Evolutionary conservation across 2,113 vertebrate genomes (phyloP).

Genomic region (Podilymbus podiceps): DNA sequence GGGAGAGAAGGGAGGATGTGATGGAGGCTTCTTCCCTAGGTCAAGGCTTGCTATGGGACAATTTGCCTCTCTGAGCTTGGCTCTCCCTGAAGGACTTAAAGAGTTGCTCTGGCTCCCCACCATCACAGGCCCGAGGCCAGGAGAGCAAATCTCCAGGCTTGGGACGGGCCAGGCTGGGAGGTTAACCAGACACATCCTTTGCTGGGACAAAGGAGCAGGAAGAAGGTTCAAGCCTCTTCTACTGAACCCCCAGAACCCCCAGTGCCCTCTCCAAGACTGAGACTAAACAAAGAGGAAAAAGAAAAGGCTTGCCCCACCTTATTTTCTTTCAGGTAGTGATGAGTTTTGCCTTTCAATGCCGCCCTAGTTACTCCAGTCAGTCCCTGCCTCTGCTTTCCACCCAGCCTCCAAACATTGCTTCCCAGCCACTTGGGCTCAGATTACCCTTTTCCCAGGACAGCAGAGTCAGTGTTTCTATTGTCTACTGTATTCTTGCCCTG

Average conservation of each 20-base stretch:
- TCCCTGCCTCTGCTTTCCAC: neutral
- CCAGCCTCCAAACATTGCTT: slow-evolving; percentile 1
- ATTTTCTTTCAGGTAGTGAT: neutral
- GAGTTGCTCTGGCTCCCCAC: neutral
- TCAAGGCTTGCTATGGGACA: neutral
- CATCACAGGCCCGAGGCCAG: neutral
- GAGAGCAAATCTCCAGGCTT: neutral
- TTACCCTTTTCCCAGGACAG: neutral
- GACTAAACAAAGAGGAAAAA: neutral
- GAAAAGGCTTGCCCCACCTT: neutral
- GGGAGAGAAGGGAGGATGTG: rapidly evolving
- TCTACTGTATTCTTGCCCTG: neutral
- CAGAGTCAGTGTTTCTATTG: neutral
- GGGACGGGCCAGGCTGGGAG: rapidly evolving
- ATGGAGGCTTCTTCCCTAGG: neutral
- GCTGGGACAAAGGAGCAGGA: neutral
- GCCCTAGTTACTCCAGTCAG: neutral
- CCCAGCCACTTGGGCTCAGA: neutral
- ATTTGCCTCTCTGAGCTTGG: neutral
- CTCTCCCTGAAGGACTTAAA: neutral
- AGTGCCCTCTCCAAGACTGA: neutral
- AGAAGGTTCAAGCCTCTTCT: neutral
- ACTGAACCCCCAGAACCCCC: too few relatives aligned
- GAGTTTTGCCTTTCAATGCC: neutral
- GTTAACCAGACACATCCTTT: neutral